phyloP scores from a whole-genome alignment of 2,797 vertebrate genomes.

The Myotis daubentonii region DNA sequence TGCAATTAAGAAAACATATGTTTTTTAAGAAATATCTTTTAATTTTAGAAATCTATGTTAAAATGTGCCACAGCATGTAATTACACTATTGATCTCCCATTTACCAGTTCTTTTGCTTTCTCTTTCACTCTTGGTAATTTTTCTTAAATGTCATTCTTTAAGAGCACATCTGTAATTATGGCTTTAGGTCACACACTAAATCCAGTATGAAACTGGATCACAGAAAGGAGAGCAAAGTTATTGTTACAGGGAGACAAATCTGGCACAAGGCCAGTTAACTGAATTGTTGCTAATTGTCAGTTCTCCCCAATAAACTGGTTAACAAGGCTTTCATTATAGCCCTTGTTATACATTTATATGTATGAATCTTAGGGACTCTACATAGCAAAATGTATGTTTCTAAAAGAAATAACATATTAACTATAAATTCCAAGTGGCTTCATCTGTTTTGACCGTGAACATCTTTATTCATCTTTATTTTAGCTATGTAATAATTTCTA shows the following conservation, averaged over 20 bases:
- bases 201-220: neutral
- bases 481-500: slow-evolving; percentile 1
- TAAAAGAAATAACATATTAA: neutral
- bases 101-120: slow-evolving; percentile 22
- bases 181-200: slow-evolving; percentile 5
- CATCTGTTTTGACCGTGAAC: neutral
- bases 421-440: neutral
- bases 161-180: neutral
- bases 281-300: neutral
- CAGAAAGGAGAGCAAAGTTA: neutral
- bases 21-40: neutral
- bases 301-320: neutral
- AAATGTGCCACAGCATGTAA: neutral
- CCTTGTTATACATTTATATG: neutral
- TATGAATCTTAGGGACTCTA: neutral
- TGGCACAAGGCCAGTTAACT: neutral
- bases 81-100: neutral
- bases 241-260: neutral
- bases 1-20: neutral
- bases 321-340: slow-evolving; percentile 17
- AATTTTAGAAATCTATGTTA: slow-evolving; percentile 29
- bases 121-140: neutral
- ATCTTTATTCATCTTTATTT: slow-evolving; percentile 8
- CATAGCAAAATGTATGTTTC: slow-evolving; percentile 40
- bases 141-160: slow-evolving; percentile 28